Conservation (phyloP, 2,888 invertebrate genomes). For the Cephus rjabovi region DNA sequence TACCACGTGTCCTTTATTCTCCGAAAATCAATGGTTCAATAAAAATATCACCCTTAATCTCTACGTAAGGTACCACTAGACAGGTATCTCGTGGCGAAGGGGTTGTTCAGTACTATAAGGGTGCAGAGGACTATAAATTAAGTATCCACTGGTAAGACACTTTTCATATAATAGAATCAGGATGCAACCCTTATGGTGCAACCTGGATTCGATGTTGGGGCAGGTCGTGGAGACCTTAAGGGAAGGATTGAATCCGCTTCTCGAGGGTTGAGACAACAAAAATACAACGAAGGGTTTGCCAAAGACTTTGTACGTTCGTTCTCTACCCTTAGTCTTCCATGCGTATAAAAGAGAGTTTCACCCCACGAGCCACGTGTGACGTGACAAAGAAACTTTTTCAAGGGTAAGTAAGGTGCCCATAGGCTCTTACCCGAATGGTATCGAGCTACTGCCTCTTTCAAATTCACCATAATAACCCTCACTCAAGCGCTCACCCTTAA, state of each 20-base stretch:
- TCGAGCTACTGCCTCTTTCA: conserved; percentile 42
- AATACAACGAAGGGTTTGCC: conserved; percentile 24
- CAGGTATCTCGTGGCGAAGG: not conserved
- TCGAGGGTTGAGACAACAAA: conserved; percentile 34
- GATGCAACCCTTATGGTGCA: not conserved
- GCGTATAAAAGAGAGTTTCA: conserved; percentile 16
- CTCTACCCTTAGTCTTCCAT: not conserved
- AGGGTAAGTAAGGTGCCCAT: conserved; percentile 56
- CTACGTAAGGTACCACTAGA: not conserved
- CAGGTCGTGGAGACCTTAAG: conserved; percentile 29
- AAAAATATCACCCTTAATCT: not conserved
- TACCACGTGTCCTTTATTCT: not conserved
- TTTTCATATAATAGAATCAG: not conserved
- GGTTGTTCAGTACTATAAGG: not conserved
- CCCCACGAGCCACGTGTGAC: conserved; percentile 59
- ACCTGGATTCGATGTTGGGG: conserved; percentile 15
- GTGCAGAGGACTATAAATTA: not conserved
- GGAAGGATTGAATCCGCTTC: conserved; percentile 14
- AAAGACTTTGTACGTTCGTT: conserved; percentile 15
- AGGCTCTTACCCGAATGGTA: conserved; percentile 37
- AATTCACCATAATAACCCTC: conserved; percentile 19
- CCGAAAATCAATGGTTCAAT: not conserved
- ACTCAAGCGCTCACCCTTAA: not conserved
- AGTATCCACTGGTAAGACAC: not conserved
- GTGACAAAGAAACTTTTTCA: conserved; percentile 54